phyloP scores from a whole-genome alignment of 1,140 invertebrate genomes.

The Cylas formicarius region DNA sequence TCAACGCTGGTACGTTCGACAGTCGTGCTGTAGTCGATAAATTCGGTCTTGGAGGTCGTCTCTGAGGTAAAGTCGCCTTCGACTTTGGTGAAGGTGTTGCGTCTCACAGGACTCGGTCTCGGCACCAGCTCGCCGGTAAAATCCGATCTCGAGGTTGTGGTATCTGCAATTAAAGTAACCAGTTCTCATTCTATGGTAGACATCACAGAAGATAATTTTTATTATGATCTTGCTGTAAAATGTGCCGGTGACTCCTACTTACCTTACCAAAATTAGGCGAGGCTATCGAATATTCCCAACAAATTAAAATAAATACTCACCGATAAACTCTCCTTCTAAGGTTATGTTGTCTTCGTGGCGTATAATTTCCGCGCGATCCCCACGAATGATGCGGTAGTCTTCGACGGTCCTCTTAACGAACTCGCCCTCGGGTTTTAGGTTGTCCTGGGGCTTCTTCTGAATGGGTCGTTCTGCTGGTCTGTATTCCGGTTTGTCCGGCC shows the following conservation, averaged over 20 bases:
- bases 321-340: constrained; percentile 50
- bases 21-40: constrained; percentile 52
- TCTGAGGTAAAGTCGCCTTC: constrained; percentile 64
- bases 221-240: too few relatives aligned
- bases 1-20: constrained; percentile 53
- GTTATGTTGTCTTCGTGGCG: constrained; percentile 55
- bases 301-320: constrained; percentile 26
- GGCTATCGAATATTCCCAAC: too few relatives aligned
- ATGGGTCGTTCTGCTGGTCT: constrained; percentile 38
- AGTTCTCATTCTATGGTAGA: neutral
- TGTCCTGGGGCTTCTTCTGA: constrained; percentile 45
- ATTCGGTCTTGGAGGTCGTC: constrained; percentile 59
- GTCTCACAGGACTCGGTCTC: constrained; percentile 58
- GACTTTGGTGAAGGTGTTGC: constrained; percentile 75
- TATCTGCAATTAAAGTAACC: constrained; percentile 45
- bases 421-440: constrained; percentile 52
- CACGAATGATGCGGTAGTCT: constrained; percentile 50
- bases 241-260: too few relatives aligned
- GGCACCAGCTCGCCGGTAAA: constrained; percentile 59
- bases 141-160: constrained; percentile 56
- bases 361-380: constrained; percentile 54
- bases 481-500: constrained; percentile 41
- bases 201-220: neutral
- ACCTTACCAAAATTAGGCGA: too few relatives aligned
- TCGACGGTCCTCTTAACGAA: constrained; percentile 47